Evolutionary conservation across 2,888 invertebrate genomes (phyloP).

Genomic region (Mesoligia furuncula): DNA sequence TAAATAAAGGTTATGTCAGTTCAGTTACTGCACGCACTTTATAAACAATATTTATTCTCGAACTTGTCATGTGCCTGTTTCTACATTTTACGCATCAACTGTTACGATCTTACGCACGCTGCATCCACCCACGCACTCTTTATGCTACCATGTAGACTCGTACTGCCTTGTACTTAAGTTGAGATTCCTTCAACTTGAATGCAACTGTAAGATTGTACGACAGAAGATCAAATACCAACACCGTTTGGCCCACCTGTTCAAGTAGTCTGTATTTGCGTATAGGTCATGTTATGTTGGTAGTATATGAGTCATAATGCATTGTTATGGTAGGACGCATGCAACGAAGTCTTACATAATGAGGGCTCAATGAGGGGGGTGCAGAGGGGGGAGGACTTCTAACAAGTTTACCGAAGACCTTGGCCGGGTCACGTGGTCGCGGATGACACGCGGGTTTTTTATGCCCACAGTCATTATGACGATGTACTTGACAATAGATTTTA

Average conservation of each 20-base stretch:
- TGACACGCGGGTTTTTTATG: slow-evolving; percentile 53
- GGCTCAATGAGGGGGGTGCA: slow-evolving; percentile 56
- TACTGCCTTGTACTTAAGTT: slow-evolving; percentile 37
- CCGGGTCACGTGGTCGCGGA: slow-evolving; percentile 60
- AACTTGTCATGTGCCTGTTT: slow-evolving; percentile 58
- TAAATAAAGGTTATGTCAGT: slow-evolving; percentile 48
- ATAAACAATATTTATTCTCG: slow-evolving; percentile 45
- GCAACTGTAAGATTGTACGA: slow-evolving; percentile 25
- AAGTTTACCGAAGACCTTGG: slow-evolving; percentile 72
- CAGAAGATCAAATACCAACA: slow-evolving; percentile 31
- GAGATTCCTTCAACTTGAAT: slow-evolving; percentile 35
- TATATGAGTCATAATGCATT: slow-evolving; percentile 67
- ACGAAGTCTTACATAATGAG: slow-evolving; percentile 71
- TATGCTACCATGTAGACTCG: neutral
- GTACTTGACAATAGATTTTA: slow-evolving; percentile 57
- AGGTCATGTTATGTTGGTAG: slow-evolving; percentile 44
- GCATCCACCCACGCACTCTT: slow-evolving; percentile 56
- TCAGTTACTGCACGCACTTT: slow-evolving; percentile 16
- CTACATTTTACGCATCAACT: slow-evolving; percentile 64
- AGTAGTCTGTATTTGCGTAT: slow-evolving; percentile 18
- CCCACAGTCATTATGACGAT: slow-evolving; percentile 44
- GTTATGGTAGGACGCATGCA: slow-evolving; percentile 71
- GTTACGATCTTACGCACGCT: slow-evolving; percentile 66
- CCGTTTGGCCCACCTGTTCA: slow-evolving; percentile 20
- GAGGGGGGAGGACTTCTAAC: slow-evolving; percentile 62